Evolutionary conservation across 2,888 invertebrate genomes (phyloP).

Genomic region (Cheilosia soror): DNA sequence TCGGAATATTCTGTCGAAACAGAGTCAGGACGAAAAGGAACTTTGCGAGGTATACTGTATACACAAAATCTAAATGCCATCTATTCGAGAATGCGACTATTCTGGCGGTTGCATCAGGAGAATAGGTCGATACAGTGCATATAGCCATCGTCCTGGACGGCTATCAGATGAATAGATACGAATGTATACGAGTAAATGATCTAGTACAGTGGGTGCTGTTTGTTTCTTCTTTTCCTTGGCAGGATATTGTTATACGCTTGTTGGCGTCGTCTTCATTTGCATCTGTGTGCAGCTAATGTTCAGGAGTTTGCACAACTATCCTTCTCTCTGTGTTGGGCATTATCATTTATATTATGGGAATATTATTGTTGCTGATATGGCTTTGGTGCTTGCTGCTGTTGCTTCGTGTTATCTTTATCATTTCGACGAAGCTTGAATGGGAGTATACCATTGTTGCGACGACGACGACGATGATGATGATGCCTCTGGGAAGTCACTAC

Average conservation of each 20-base stretch:
- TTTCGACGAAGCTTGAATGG: slow-evolving; percentile 69
- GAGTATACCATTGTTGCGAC: slow-evolving; percentile 68
- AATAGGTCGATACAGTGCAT: slow-evolving; percentile 63
- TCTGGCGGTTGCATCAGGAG: slow-evolving; percentile 23
- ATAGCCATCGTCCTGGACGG: slow-evolving; percentile 44
- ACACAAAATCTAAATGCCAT: slow-evolving; percentile 55
- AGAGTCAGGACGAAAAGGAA: slow-evolving; percentile 2
- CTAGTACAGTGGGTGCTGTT: slow-evolving; percentile 5
- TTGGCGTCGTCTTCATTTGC: slow-evolving; percentile 66
- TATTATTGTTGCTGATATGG: slow-evolving; percentile 74
- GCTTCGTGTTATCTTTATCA: slow-evolving; percentile 71
- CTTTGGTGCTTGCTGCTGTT: slow-evolving; percentile 58
- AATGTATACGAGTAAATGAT: slow-evolving; percentile 42
- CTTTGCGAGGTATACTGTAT: neutral
- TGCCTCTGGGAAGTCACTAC: slow-evolving; percentile 67
- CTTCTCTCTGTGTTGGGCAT: slow-evolving; percentile 36
- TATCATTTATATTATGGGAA: slow-evolving; percentile 72
- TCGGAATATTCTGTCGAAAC: too few species aligned
- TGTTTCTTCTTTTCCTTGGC: neutral
- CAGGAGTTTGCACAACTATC: neutral
- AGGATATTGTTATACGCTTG: slow-evolving; percentile 57
- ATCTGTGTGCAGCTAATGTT: slow-evolving; percentile 31
- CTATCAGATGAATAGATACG: slow-evolving; percentile 33
- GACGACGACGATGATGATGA: slow-evolving; percentile 48
- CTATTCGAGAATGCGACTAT: slow-evolving; percentile 2